These are phyloP conservation scores for Tinamus guttatus DNA, from an alignment of 2,113 vertebrate species.

Conservation along the genomic window DNA sequence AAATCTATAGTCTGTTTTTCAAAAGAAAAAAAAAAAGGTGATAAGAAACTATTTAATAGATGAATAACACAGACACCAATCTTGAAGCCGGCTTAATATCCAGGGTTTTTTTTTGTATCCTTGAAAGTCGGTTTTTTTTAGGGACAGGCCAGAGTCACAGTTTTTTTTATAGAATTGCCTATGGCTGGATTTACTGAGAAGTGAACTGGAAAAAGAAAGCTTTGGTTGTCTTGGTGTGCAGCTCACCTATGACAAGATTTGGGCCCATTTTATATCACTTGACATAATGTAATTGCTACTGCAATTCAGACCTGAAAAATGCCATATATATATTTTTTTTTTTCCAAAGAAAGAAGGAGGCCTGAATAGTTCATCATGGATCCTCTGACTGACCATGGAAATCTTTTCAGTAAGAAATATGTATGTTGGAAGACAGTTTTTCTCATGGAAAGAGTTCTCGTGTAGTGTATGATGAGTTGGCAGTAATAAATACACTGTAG, in stretches of 20 bases:
- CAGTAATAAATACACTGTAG: conserved; percentile 47
- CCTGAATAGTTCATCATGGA: background rate
- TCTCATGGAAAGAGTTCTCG: background rate
- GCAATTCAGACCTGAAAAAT: background rate
- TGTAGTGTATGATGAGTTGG: background rate
- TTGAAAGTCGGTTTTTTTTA: background rate
- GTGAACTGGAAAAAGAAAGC: background rate
- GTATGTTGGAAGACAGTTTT: background rate
- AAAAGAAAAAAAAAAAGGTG: background rate
- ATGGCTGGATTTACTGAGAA: background rate
- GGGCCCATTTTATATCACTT: background rate
- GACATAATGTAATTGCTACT: background rate
- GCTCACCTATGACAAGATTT: background rate
- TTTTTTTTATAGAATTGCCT: background rate
- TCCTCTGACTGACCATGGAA: background rate
- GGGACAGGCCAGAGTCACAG: rapidly evolving
- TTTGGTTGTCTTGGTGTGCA: background rate
- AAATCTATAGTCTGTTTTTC: background rate
- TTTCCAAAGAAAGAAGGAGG: background rate
- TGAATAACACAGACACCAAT: background rate
- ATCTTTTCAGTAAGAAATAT: background rate
- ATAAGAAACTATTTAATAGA: background rate
- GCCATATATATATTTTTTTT: background rate
- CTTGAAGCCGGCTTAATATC: background rate
- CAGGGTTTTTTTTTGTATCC: background rate